Conservation (phyloP, 1,140 invertebrate genomes). For the Macrocentrus cingulum region DNA sequence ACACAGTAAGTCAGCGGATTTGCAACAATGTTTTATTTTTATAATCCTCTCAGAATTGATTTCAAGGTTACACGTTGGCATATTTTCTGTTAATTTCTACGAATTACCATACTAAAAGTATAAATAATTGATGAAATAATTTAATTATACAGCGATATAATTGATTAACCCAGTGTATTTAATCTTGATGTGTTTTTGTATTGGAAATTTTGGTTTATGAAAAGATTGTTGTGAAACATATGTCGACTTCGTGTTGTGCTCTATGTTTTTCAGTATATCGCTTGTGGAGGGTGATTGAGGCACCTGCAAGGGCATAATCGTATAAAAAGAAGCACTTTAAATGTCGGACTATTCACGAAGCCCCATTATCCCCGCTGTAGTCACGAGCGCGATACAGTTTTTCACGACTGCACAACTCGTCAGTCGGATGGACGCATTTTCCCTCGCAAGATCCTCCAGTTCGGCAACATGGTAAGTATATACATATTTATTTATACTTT, state of each 20-base stretch:
- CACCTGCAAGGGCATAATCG: conserved; percentile 44
- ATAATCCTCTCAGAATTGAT: neutral
- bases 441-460: neutral
- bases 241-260: neutral
- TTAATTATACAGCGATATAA: too few species aligned
- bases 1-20: too few species aligned
- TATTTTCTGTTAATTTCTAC: too few species aligned
- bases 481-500: neutral
- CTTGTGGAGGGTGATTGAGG: neutral
- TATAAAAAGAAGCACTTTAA: conserved; percentile 59
- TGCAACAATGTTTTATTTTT: neutral
- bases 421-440: conserved; percentile 8
- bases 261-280: neutral
- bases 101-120: too few species aligned
- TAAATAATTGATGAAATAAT: too few species aligned
- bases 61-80: too few species aligned
- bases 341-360: conserved; percentile 50
- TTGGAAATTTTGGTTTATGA: too few species aligned
- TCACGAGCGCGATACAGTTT: conserved; percentile 26
- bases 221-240: neutral
- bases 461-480: conserved; percentile 16
- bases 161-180: too few species aligned
- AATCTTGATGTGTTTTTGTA: too few species aligned
- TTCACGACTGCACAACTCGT: neutral
- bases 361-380: conserved; percentile 43